Conservation (phyloP, 2,888 invertebrate species). For the Campoplex nolae region DNA sequence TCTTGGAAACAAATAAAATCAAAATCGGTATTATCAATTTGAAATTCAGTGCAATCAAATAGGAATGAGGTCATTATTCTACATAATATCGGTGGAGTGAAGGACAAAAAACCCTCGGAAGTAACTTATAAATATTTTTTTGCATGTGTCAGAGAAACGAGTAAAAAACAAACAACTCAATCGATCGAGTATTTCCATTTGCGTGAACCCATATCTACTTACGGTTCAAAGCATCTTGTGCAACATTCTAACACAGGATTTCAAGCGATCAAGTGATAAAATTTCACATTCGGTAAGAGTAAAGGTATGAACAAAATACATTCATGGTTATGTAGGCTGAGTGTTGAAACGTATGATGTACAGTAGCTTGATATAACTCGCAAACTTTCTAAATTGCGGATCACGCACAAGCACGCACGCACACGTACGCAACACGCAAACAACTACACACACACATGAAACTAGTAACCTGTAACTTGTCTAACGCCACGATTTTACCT, state of each 20-base stretch:
- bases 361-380: constrained; percentile 41
- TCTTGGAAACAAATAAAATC: too few species aligned
- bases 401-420: too few species aligned
- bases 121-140: background rate
- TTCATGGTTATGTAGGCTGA: constrained; percentile 38
- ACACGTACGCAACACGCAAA: too few species aligned
- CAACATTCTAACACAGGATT: background rate
- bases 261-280: constrained; percentile 3
- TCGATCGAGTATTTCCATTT: background rate
- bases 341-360: constrained; percentile 56
- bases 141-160: background rate
- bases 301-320: constrained; percentile 47
- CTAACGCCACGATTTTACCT: constrained; percentile 50
- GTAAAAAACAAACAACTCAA: background rate
- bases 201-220: background rate
- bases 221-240: background rate
- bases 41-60: too few species aligned
- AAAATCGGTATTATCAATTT: too few species aligned
- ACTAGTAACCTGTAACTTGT: background rate
- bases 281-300: constrained; percentile 31
- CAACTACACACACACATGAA: too few species aligned
- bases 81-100: too few species aligned
- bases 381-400: constrained; percentile 21
- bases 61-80: too few species aligned
- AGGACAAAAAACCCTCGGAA: background rate